A percentile compares a stretch with the other conserved stretches of the same genome.
These are phyloP conservation scores for Cheirogaleus medius DNA, from an alignment of 2,113 vertebrate species.

Conservation along the genomic window DNA sequence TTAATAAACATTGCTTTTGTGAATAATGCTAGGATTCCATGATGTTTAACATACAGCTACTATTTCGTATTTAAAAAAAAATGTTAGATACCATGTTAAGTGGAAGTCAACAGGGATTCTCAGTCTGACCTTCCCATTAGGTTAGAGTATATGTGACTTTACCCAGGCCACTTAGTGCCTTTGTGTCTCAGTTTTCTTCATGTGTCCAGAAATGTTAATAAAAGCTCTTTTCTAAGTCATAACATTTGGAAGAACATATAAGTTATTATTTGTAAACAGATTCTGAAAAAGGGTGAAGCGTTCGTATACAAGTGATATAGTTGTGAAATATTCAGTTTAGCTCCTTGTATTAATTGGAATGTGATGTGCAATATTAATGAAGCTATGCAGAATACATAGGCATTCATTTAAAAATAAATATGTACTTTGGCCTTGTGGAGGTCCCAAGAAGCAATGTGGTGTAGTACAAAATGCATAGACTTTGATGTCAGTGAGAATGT, in stretches of 20 bases:
- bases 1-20: not conserved
- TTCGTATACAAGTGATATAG: not conserved
- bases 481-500: not conserved
- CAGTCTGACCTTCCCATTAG: not conserved
- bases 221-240: not conserved
- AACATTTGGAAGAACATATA: not conserved
- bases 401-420: not conserved
- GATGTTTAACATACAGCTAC: not conserved
- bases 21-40: not conserved
- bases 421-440: not conserved
- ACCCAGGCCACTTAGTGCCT: not conserved
- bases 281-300: not conserved
- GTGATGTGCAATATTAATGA: not conserved
- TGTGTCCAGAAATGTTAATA: not conserved
- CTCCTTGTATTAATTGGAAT: not conserved
- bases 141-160: not conserved
- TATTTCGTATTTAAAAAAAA: not conserved
- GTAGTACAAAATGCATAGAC: not conserved
- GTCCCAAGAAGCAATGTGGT: not conserved
- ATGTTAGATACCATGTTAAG: not conserved
- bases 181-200: not conserved
- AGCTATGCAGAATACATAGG: not conserved
- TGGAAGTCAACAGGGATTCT: not conserved
- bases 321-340: not conserved
- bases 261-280: not conserved